These are phyloP conservation scores for Synanthedon myopaeformis DNA, from an alignment of 2,888 invertebrate genomes.

Conservation along the genomic window DNA sequence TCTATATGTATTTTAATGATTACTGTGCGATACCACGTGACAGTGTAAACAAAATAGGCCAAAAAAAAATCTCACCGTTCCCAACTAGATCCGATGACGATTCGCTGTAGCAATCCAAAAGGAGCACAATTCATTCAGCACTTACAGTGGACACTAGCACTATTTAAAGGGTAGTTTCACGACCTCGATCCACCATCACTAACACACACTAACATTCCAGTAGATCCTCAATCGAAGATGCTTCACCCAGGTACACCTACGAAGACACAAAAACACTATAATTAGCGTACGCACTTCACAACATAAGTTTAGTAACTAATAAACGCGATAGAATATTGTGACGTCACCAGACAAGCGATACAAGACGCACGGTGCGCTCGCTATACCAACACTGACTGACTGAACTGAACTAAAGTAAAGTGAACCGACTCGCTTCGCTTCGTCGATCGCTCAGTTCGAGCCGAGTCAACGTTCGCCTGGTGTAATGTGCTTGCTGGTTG, in stretches of 20 bases:
- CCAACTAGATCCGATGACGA: slow-evolving; percentile 61
- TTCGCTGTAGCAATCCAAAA: slow-evolving; percentile 63
- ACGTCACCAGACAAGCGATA: slow-evolving; percentile 19
- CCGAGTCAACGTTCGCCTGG: not conserved
- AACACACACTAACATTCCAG: slow-evolving; percentile 55
- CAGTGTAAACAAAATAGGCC: too few species aligned
- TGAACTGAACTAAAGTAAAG: slow-evolving; percentile 10
- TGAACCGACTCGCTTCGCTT: slow-evolving; percentile 24
- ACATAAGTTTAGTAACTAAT: slow-evolving; percentile 30
- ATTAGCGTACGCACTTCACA: too few species aligned
- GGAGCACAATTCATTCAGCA: slow-evolving; percentile 65
- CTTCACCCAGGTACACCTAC: slow-evolving; percentile 42
- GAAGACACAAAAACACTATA: slow-evolving; percentile 35
- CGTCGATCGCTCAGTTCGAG: not conserved
- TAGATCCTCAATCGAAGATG: slow-evolving; percentile 29
- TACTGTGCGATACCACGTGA: too few species aligned
- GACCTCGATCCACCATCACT: slow-evolving; percentile 62
- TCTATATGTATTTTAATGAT: too few species aligned
- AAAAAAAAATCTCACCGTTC: slow-evolving; percentile 49
- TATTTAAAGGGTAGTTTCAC: slow-evolving; percentile 49
- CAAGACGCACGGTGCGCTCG: slow-evolving; percentile 32
- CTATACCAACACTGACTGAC: slow-evolving; percentile 55
- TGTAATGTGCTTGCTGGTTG: not conserved
- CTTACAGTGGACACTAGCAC: slow-evolving; percentile 56
- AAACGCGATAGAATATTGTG: slow-evolving; percentile 37